Conservation (phyloP, 2,797 vertebrate species). For the Paguma larvata region DNA sequence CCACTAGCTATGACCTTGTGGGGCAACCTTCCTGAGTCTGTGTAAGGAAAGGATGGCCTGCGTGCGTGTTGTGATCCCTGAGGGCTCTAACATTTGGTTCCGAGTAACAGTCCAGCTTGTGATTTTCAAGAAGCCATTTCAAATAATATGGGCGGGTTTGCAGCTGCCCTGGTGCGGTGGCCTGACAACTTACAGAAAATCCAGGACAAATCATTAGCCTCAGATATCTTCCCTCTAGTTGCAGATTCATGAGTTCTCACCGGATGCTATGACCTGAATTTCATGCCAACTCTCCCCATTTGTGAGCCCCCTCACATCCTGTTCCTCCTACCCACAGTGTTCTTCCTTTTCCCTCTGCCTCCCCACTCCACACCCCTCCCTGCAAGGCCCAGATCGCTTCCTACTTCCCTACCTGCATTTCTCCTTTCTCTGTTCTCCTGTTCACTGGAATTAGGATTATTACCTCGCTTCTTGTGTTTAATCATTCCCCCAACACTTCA, state of each 20-base stretch:
- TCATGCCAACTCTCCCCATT: constrained; percentile 57
- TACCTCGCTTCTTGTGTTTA: neutral
- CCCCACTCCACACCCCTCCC: neutral
- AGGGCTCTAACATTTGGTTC: neutral
- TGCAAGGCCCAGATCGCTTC: neutral
- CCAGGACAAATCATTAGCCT: neutral
- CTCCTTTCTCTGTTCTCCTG: neutral
- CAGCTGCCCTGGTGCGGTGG: neutral
- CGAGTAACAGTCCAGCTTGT: neutral
- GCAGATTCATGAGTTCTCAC: constrained; percentile 52
- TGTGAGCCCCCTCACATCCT: constrained; percentile 62
- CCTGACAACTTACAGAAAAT: constrained; percentile 44
- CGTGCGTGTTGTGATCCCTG: neutral
- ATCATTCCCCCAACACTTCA: neutral
- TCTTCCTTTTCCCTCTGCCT: constrained; percentile 59
- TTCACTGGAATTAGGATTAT: constrained; percentile 9
- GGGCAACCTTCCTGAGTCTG: neutral
- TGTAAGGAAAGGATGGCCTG: neutral
- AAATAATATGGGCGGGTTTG: neutral
- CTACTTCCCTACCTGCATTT: constrained; percentile 41
- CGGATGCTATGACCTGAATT: constrained; percentile 65
- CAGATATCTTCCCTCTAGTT: neutral
- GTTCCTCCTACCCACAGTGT: constrained; percentile 56
- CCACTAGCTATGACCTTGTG: neutral
- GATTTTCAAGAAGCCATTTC: constrained; percentile 32